A percentile compares a stretch with the other conserved stretches of the same genome.
These are phyloP conservation scores for Calephelis virginiensis DNA, from an alignment of 1,140 invertebrate genomes.

Conservation along the genomic window DNA sequence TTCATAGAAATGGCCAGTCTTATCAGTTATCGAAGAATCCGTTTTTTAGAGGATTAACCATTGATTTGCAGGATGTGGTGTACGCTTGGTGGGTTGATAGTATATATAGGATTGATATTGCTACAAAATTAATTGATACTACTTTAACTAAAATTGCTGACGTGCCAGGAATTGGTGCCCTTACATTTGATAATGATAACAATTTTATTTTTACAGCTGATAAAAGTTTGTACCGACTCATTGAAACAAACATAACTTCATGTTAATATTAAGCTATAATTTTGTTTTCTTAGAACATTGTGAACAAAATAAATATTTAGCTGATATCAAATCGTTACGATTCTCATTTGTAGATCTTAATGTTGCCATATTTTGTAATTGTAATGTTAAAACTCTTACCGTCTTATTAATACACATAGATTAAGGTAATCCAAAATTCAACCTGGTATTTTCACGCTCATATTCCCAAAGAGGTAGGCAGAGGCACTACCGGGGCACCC, in stretches of 20 bases:
- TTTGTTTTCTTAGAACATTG: no score
- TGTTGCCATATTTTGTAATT: no score
- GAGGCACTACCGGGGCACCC: no score
- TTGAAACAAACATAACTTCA: constrained; percentile 36
- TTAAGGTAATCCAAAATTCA: no score
- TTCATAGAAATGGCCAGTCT: constrained; percentile 36
- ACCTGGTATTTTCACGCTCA: no score
- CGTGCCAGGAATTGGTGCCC: constrained; percentile 45
- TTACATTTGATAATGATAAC: constrained; percentile 65
- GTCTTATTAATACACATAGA: no score
- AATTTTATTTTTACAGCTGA: constrained; percentile 57
- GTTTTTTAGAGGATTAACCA: constrained; percentile 57
- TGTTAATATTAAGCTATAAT: constrained; percentile 26
- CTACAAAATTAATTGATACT: constrained; percentile 41
- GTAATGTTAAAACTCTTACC: no score
- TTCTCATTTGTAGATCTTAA: no score
- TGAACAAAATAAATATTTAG: no score
- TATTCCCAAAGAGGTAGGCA: no score
- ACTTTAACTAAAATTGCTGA: constrained; percentile 43
- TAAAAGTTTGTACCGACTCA: constrained; percentile 47
- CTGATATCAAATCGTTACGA: no score
- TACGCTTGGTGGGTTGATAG: constrained; percentile 68
- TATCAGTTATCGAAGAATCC: constrained; percentile 50
- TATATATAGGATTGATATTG: constrained; percentile 55
- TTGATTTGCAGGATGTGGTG: constrained; percentile 50